Conservation (phyloP, 2,797 vertebrate species). For the Enteromius fasciolatus region DNA sequence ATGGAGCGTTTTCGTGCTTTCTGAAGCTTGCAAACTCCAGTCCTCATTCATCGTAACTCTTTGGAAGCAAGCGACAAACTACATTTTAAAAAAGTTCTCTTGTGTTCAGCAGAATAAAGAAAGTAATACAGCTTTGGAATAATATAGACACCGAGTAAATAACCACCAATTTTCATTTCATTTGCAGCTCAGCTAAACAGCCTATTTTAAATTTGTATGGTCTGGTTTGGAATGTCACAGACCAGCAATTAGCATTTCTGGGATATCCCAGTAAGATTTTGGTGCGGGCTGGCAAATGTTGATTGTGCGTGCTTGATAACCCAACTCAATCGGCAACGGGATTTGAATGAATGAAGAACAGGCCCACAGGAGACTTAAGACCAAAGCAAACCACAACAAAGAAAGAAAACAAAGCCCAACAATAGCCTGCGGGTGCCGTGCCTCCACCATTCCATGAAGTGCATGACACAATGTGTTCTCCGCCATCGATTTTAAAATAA, state of each 20-base stretch:
- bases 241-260: not conserved
- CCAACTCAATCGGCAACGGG: not conserved
- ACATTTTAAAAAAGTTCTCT: not conserved
- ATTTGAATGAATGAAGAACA: conserved; percentile 12
- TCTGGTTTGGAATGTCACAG: not conserved
- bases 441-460: conserved; percentile 30
- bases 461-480: conserved; percentile 40
- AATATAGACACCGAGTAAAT: not conserved
- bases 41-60: not conserved
- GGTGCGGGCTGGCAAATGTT: not conserved
- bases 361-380: conserved; percentile 20
- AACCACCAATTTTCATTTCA: not conserved
- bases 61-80: not conserved
- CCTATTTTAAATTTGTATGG: not conserved
- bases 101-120: not conserved
- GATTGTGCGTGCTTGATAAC: conserved; percentile 13
- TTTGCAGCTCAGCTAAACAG: not conserved
- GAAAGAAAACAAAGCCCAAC: conserved; percentile 42
- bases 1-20: not conserved
- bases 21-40: not conserved
- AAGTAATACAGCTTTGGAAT: not conserved
- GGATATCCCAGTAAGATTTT: conserved; percentile 5
- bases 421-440: conserved; percentile 26
- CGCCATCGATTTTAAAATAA: conserved; percentile 43
- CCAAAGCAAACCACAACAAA: conserved; percentile 40